These are phyloP conservation scores for Polyommatus icarus DNA, from an alignment of 2,888 invertebrate species.

Conservation along the genomic window DNA sequence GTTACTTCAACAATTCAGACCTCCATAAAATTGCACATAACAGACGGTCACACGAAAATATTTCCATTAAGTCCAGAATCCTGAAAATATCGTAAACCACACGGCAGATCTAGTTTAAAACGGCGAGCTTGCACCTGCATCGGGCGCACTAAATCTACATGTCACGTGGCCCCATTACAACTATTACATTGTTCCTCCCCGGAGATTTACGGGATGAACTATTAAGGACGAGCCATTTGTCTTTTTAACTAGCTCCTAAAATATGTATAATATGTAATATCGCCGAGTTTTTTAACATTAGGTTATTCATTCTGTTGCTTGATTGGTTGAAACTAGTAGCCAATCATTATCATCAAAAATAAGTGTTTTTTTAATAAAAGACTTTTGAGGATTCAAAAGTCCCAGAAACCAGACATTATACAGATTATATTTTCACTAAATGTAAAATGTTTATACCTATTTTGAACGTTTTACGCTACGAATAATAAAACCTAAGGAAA, in stretches of 20 bases:
- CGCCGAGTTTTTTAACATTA: background rate
- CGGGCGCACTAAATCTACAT: conserved; percentile 4
- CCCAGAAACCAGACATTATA: too few species aligned
- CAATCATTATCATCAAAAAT: too few species aligned
- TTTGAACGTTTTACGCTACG: too few species aligned
- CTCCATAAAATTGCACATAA: background rate
- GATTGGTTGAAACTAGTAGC: too few species aligned
- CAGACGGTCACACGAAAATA: background rate
- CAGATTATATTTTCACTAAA: too few species aligned
- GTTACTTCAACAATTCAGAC: too few species aligned
- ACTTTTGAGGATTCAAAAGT: too few species aligned
- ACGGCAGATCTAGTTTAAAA: conserved; percentile 15
- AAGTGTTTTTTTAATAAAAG: too few species aligned
- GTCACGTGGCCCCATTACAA: background rate
- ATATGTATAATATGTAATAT: too few species aligned
- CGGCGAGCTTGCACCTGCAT: conserved; percentile 25
- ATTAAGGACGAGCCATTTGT: conserved; percentile 8
- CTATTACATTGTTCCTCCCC: conserved; percentile 16
- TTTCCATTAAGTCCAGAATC: conserved; percentile 8
- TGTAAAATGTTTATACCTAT: too few species aligned
- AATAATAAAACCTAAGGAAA: too few species aligned
- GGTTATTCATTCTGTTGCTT: background rate
- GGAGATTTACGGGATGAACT: conserved; percentile 7
- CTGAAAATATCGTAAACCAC: conserved; percentile 8
- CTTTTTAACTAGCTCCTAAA: background rate